A percentile compares a stretch with the other conserved stretches of the same genome.
phyloP scores from a whole-genome alignment of 2,113 vertebrate genomes.

The Nothocercus julius region DNA sequence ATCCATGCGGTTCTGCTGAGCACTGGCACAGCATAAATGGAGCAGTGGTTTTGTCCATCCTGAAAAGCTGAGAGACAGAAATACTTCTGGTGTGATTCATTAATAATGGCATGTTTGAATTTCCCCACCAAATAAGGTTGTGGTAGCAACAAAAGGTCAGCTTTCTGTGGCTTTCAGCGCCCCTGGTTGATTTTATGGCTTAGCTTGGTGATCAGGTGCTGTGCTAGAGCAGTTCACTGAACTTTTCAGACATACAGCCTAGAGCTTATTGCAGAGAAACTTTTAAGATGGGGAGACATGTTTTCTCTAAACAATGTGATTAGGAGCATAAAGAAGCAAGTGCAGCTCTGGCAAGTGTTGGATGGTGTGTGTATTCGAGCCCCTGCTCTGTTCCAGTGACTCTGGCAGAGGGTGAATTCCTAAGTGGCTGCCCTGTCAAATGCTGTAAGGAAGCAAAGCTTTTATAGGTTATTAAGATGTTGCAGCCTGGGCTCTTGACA shows the following conservation, averaged over 20 bases:
- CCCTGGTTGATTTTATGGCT: neutral
- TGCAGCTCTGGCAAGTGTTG: neutral
- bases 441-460: neutral
- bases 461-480: neutral
- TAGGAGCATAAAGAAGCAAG: neutral
- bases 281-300: neutral
- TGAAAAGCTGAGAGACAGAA: neutral
- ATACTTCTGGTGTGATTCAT: constrained; percentile 35
- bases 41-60: neutral
- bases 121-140: constrained; percentile 55
- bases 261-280: neutral
- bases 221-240: neutral
- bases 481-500: neutral
- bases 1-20: neutral
- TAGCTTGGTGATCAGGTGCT: constrained; percentile 45
- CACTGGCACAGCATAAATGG: neutral
- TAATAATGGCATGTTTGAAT: constrained; percentile 1
- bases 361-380: neutral
- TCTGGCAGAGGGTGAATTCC: neutral
- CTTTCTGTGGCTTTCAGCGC: constrained; percentile 11
- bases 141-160: constrained; percentile 19
- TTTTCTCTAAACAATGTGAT: neutral
- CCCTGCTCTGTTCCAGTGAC: neutral
- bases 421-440: neutral
- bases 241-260: neutral